Evolutionary conservation across 2,888 invertebrate species (phyloP).

Genomic region (Nudaria mundana): DNA sequence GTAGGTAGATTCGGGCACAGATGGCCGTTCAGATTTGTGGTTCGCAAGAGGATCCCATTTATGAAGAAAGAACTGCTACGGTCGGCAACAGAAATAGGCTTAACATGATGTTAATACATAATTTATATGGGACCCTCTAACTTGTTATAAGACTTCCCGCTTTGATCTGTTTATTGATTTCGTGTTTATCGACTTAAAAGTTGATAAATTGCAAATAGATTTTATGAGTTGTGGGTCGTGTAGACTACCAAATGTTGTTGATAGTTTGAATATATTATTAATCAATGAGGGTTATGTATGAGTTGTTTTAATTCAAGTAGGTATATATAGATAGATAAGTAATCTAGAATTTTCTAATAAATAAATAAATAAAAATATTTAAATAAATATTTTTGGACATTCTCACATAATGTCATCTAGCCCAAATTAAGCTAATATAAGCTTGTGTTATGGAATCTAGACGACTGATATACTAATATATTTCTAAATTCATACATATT

Average conservation of each 20-base stretch:
- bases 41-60: constrained; percentile 69
- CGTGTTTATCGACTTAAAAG: constrained; percentile 18
- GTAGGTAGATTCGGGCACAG: constrained; percentile 62
- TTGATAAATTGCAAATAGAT: constrained; percentile 7
- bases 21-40: constrained; percentile 68
- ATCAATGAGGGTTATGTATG: constrained; percentile 2
- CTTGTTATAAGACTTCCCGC: constrained; percentile 12
- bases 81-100: constrained; percentile 55
- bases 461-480: no score
- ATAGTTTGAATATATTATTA: no score
- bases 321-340: no score
- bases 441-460: no score
- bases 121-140: constrained; percentile 20
- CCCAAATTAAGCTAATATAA: no score
- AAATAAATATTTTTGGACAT: no score
- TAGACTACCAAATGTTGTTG: not conserved
- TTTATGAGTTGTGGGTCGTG: no score
- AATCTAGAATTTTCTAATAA: no score
- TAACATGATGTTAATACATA: constrained; percentile 42
- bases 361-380: no score
- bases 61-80: constrained; percentile 52
- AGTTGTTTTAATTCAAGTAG: constrained; percentile 3
- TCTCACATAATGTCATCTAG: no score
- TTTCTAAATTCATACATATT: no score
- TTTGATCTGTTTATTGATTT: constrained; percentile 24